A percentile compares a stretch with the other conserved stretches of the same genome.
These are phyloP conservation scores for Rhincodon typus DNA, from an alignment of 2,797 vertebrate species.

Conservation along the genomic window DNA sequence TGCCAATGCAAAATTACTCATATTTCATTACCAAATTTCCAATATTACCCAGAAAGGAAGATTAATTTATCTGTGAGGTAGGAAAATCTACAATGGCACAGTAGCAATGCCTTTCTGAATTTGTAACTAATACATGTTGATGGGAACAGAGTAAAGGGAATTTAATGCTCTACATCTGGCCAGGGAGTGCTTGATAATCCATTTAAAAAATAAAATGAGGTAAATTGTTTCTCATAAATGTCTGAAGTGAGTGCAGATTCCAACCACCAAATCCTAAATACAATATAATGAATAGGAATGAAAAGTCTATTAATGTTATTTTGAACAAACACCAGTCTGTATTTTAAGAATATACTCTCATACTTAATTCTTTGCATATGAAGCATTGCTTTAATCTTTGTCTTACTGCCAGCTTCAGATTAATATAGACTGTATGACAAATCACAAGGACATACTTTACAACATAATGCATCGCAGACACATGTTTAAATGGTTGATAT, in stretches of 20 bases:
- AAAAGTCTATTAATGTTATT: neutral
- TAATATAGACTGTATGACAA: constrained; percentile 3
- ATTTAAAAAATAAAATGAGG: neutral
- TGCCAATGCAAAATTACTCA: neutral
- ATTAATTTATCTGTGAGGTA: neutral
- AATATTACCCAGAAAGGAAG: neutral
- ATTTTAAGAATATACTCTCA: neutral
- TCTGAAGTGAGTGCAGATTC: neutral
- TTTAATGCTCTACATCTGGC: neutral
- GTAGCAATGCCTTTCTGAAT: neutral
- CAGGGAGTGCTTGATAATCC: neutral
- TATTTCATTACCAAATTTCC: neutral
- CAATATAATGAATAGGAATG: neutral
- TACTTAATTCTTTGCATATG: neutral
- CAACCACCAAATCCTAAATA: neutral
- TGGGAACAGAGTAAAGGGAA: neutral
- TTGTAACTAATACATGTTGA: neutral
- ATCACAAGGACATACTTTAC: neutral
- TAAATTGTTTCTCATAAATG: neutral
- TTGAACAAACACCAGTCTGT: neutral
- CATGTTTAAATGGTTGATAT: neutral
- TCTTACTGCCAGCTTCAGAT: neutral
- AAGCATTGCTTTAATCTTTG: neutral
- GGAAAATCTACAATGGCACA: neutral
- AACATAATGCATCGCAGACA: neutral